Evolutionary conservation across 1,140 invertebrate species (phyloP).

Genomic region (Sarcophaga peregrina): DNA sequence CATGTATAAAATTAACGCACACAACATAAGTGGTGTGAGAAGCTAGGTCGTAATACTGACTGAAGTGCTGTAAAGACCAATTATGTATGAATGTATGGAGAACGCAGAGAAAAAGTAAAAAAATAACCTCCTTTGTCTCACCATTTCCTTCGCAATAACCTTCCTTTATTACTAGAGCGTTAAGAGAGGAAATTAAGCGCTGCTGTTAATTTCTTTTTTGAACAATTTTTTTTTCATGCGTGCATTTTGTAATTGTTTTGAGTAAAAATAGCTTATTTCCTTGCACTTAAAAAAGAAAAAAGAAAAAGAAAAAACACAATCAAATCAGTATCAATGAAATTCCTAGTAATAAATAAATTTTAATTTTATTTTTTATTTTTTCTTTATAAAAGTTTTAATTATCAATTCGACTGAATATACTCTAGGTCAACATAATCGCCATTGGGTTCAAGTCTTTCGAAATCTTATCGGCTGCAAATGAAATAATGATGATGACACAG

Average conservation of each 20-base stretch:
- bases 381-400: neutral
- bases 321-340: neutral
- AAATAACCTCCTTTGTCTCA: too few species aligned
- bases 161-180: neutral
- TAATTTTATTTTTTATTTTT: neutral
- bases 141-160: neutral
- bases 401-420: neutral
- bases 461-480: slow-evolving; percentile 6
- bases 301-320: neutral
- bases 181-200: neutral
- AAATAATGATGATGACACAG: neutral
- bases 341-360: neutral
- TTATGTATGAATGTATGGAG: too few species aligned
- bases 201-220: neutral
- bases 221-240: neutral
- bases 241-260: neutral
- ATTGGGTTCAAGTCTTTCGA: slow-evolving; percentile 16
- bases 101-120: too few species aligned
- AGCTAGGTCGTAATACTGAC: too few species aligned
- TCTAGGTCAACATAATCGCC: slow-evolving; percentile 15
- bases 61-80: too few species aligned
- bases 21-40: too few species aligned
- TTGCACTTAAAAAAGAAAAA: neutral
- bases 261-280: neutral
- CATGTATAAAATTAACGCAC: too few species aligned